Base-by-base conservation (phyloP, 2,888 invertebrate species). In the Caenorhabditis wallacei region DNA sequence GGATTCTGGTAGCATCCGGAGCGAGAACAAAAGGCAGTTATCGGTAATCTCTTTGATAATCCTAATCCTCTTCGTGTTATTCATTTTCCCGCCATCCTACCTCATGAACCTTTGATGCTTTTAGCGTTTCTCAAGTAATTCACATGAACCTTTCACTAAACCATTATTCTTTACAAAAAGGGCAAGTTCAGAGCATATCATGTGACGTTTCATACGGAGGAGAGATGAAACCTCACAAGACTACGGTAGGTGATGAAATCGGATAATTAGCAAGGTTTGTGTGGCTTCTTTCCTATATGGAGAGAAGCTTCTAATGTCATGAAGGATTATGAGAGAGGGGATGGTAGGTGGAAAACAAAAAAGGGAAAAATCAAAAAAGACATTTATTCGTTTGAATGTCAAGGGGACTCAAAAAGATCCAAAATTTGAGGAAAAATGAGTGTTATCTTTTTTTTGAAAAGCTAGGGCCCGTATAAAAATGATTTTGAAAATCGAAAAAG, bases 181-280 rank as follows among this genome's bases (percentile, higher is more conserved):
- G 40, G 40, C 40, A 40, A 30, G 30, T 30, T 30, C 30, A 30
- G 30, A 30, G 8, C 30, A 48, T 18, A 8, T 8, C 10, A 8
- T n/a, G 54, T 53, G 53, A 54, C 68, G 54, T 68, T 16, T 18
- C 54, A 53, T n/a, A 4, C 8, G 1, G 22, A 46, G 26, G 16
- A 18, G 24, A 54, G 51, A 37, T 24, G 70, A 64, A 63, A 43
- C 63, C 64, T 20, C 40, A 24, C 18, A 53, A n/a, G 51, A 22
- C 51, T 56, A 54, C 74, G 30, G 59, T 63, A 63, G 35, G 40
- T 37, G 66, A 75, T 66, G 68, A 76, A 68, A 76, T 48, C 8
- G 13, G 2, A 30, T 59, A 68, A 76, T 69, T 76, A 59, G 30
- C 53, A 57, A 7, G 24, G 18, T 40, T 74, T n/a, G 1, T 68